A percentile compares a stretch with the other conserved stretches of the same genome.
phyloP scores from a whole-genome alignment of 2,113 vertebrate genomes.

The Microcebus lehilahytsara region DNA sequence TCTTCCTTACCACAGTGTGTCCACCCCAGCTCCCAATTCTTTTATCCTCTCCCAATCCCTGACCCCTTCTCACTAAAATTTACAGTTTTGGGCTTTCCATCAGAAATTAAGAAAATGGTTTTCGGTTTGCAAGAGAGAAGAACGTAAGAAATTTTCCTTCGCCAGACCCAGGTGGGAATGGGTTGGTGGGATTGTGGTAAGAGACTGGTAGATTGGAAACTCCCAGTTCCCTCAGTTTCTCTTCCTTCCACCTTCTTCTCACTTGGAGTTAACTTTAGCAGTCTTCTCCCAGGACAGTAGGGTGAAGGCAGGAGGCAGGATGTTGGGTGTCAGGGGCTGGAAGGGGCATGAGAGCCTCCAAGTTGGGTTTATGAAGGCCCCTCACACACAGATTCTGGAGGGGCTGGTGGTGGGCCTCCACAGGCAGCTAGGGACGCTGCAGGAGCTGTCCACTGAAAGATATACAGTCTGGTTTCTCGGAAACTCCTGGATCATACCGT shows the following conservation, averaged over 20 bases:
- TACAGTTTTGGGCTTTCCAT: neutral
- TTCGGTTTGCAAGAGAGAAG: neutral
- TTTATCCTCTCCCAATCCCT: conserved; percentile 54
- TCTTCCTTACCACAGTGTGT: neutral
- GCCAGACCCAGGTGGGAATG: neutral
- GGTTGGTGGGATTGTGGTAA: neutral
- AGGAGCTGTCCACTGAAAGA: conserved; percentile 44
- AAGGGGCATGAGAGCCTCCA: neutral
- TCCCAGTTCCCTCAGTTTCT: neutral
- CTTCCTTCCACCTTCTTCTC: neutral
- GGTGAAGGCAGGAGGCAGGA: neutral
- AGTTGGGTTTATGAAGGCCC: neutral
- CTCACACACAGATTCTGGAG: neutral
- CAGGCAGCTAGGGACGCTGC: neutral
- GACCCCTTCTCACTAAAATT: conserved; percentile 29
- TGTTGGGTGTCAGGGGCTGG: neutral
- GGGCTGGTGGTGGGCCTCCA: neutral
- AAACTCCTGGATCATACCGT: conserved; percentile 36
- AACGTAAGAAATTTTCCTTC: neutral
- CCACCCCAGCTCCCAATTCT: neutral
- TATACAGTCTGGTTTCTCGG: conserved; percentile 58
- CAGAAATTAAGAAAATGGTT: neutral
- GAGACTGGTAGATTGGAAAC: neutral
- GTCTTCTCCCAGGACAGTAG: neutral
- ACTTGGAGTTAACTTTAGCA: neutral